phyloP scores from a whole-genome alignment of 30 jellyfish, hydroid and myxozoan species.

The Euphysa ruthae region DNA sequence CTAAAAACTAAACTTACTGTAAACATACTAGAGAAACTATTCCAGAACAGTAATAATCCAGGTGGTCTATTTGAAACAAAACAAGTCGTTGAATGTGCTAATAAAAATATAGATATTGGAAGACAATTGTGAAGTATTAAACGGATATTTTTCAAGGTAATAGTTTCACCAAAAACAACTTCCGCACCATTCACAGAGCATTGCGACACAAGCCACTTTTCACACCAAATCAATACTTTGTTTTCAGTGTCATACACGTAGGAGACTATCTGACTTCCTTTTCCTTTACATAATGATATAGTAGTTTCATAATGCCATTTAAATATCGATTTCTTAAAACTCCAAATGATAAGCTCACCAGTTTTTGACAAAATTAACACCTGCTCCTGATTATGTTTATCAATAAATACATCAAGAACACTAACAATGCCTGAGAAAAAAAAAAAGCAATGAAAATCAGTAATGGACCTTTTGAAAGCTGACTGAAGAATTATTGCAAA shows the following conservation, averaged over 20 bases:
- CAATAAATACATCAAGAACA: constrained; percentile 19
- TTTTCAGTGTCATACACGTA: constrained; percentile 35
- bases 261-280: constrained; percentile 57
- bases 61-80: constrained; percentile 44
- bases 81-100: constrained; percentile 21
- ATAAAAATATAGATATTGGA: constrained; percentile 52
- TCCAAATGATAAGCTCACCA: constrained; percentile 60
- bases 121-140: constrained; percentile 82
- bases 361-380: constrained; percentile 43
- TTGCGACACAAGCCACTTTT: constrained; percentile 73
- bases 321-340: constrained; percentile 41
- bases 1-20: constrained; percentile 51
- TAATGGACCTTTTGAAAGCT: too few species aligned
- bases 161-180: constrained; percentile 13
- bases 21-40: constrained; percentile 21
- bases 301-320: constrained; percentile 59
- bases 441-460: too few species aligned
- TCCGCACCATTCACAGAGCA: constrained; percentile 65
- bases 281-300: constrained; percentile 39
- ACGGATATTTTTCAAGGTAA: constrained; percentile 10
- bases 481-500: too few species aligned
- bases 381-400: not conserved
- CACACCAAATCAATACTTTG: constrained; percentile 75
- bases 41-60: constrained; percentile 73
- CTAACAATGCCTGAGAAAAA: not conserved